These are phyloP conservation scores for Acanthosepion lycidas DNA, from an alignment of 2,888 invertebrate genomes.

Conservation along the genomic window DNA sequence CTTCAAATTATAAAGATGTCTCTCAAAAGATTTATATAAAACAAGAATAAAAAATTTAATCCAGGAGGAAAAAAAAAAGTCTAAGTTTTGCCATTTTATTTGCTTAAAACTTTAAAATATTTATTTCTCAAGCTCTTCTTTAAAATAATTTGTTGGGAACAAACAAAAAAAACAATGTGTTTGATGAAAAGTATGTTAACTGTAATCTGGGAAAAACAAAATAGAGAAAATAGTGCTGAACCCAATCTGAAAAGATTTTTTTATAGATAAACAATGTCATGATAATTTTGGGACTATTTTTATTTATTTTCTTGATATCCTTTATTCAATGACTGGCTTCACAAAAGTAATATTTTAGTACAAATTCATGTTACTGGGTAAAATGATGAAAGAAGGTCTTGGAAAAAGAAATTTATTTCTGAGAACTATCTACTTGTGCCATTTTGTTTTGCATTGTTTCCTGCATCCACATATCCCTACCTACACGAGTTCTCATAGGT, in stretches of 20 bases:
- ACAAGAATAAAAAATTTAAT: too few species aligned
- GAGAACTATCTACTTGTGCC: not conserved
- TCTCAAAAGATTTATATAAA: too few species aligned
- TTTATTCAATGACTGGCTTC: not conserved
- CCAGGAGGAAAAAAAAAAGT: too few species aligned
- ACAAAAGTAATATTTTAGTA: not conserved
- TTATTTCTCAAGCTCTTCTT: not conserved
- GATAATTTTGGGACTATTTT: not conserved
- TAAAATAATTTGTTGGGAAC: not conserved
- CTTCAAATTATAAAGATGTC: too few species aligned
- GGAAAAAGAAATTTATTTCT: not conserved
- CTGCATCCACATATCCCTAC: not conserved
- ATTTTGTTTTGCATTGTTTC: slow-evolving; percentile 33
- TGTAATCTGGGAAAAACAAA: not conserved
- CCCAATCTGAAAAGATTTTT: not conserved
- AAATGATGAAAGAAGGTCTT: not conserved
- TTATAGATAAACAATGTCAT: not conserved
- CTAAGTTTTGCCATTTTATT: not conserved
- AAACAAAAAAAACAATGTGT: not conserved
- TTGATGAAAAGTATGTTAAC: not conserved
- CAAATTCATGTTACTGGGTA: not conserved
- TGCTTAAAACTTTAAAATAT: not conserved
- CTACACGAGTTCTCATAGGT: not conserved
- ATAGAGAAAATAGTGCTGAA: not conserved
- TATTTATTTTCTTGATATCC: not conserved